A percentile compares a stretch with the other conserved stretches of the same genome.
phyloP scores from a whole-genome alignment of 2,888 invertebrate genomes.

The Pyrrhosoma nymphula region DNA sequence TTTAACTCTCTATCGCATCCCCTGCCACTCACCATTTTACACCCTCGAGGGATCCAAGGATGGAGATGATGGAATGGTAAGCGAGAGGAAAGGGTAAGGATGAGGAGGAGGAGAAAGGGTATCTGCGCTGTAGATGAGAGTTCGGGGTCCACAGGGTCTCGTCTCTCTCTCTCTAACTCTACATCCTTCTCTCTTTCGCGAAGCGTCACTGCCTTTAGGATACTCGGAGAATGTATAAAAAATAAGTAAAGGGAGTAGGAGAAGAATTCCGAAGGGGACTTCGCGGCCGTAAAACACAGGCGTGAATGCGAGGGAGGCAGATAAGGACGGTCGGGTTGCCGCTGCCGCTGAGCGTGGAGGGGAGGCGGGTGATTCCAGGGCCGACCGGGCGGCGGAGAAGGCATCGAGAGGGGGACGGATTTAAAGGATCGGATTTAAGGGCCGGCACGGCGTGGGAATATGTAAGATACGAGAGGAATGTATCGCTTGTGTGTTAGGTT shows the following conservation, averaged over 20 bases:
- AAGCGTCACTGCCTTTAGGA: not conserved
- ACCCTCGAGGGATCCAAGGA: not conserved
- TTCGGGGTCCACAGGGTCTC: not conserved
- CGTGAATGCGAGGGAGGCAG: not conserved
- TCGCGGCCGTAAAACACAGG: constrained; percentile 23
- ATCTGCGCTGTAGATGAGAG: not conserved
- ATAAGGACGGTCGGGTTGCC: not conserved
- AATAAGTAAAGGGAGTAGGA: not conserved
- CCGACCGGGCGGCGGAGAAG: too few relatives aligned
- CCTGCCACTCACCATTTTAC: not conserved
- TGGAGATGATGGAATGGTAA: not conserved
- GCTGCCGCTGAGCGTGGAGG: not conserved
- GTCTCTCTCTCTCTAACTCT: too few relatives aligned
- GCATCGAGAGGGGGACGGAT: not conserved
- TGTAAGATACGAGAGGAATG: not conserved
- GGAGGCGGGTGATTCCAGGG: not conserved
- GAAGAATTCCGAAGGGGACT: not conserved
- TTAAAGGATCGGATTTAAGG: not conserved
- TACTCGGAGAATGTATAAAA: not conserved
- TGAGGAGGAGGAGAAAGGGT: not conserved
- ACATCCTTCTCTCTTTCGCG: not conserved
- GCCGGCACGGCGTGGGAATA: not conserved
- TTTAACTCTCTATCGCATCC: not conserved
- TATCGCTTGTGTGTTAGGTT: not conserved
- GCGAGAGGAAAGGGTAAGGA: not conserved